Evolutionary conservation across 2,888 invertebrate genomes (phyloP), one percentile per base, ranked within the genome.

Genomic region (Diabrotica balteata): DNA sequence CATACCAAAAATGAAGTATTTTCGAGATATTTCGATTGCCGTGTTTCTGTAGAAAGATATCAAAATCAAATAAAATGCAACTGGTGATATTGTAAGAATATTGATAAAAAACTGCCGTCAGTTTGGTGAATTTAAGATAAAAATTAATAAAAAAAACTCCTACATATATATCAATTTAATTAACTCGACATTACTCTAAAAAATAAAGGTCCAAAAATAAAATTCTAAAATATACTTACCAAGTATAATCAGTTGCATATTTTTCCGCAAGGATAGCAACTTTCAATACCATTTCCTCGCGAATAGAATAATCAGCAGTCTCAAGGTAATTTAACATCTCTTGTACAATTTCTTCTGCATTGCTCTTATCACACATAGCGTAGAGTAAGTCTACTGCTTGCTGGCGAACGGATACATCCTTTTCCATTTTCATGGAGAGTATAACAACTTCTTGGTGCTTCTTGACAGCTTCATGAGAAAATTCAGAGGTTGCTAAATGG

Each of bases 361-460:
- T 99, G 75, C 95, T 95, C 81, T 97, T 94, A 85, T 99, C 99
- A 86, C 99, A 99, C 99, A 99, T 99, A 52, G 99, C 99, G 86
- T 99, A 99, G 3, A 99, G 86, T 68, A 99, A 87, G 86, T 99
- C 99, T 4, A 99, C 98, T 62, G 98, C 98, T 83, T 98, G 93
- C 83, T 98, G 98, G 74, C 98, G 88, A 2, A 99, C 98, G 53
- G 97, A 97, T 0, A 98, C 97, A 86, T 98, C 98, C 79, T 98
- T 94, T 83, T 98, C 98, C 91, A 97, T 98, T 89, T 99, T 99
- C 90, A 99, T 94, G 6, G 99, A 98, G 62, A 97, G 89, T 78
- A 99, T 98, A 57, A 99, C 98, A 57, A 98, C 98, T 86, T 99
- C 98, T 85, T 99, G 98, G 82, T 99, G 99, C 81, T 99, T 99